Evolutionary conservation across 2,888 invertebrate genomes (phyloP), one percentile per base, ranked within the genome.

Genomic region (Sminthurinus aureus): DNA sequence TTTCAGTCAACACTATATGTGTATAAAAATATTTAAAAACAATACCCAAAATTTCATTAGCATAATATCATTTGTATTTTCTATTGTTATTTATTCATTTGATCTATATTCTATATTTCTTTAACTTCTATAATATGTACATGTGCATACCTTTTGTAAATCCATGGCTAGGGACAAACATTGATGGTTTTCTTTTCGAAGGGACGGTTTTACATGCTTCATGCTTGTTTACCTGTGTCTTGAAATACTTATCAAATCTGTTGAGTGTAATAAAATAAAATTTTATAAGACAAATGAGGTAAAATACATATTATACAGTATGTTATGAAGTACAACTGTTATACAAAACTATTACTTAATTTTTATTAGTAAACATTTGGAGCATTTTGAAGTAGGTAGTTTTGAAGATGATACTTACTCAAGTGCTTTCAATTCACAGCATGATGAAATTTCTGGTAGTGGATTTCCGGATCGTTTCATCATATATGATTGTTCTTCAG

Each of bases 1-100:
- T 91, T 80, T 90, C 89, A 58, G 90, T 89, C 89, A 91, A 91
- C 52, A 91, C 91, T 91, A 89, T 83, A 51, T 52, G n/a, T n/a
- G n/a, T n/a, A n/a, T n/a, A n/a, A n/a, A n/a, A 64, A 77, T 22
- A 77, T 22, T 77, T 73, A 15, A 73, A n/a, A 73, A 20, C 8
- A n/a, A 51, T 81, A 3, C 20, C 12, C 22, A 69, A 9, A 38
- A n/a, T 69, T 20, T 64, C 9, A 22, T 24, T 71, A 20, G 51
- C 3, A 73, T 50, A 22, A 8, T 73, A 15, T n/a, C n/a, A n/a
- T n/a, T n/a, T n/a, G n/a, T n/a, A 6, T 75, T 75, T 75, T n/a
- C 75, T 8, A 50, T n/a, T n/a, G 9, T n/a, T 71, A 18, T n/a
- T n/a, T n/a, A n/a, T n/a, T n/a, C n/a, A n/a, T n/a, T n/a, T n/a